Percentiles rank a stretch among this genome's conserved stretches.
These are phyloP conservation scores for Drosophila repleta DNA, from an alignment of 1,140 invertebrate genomes.

Conservation along the genomic window DNA sequence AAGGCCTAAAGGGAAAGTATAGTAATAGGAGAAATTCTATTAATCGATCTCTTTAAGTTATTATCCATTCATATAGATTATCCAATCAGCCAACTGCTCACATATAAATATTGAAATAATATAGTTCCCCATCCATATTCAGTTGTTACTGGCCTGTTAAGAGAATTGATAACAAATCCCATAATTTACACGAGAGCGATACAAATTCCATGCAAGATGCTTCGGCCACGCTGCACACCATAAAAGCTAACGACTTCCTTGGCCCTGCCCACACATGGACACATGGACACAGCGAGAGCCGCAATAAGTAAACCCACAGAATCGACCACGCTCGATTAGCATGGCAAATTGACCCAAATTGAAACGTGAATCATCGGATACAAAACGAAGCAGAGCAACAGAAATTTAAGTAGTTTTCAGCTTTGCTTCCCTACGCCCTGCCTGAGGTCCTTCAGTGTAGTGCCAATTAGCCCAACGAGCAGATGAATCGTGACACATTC, in stretches of 20 bases:
- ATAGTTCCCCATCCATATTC: background rate
- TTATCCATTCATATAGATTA: too few species aligned
- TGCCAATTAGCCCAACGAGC: slow-evolving; percentile 59
- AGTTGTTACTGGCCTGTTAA: background rate
- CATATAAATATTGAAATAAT: background rate
- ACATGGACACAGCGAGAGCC: too few species aligned
- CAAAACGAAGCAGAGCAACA: background rate
- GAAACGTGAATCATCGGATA: slow-evolving; percentile 23
- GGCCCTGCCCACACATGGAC: background rate
- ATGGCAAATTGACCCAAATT: slow-evolving; percentile 44
- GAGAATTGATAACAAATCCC: too few species aligned
- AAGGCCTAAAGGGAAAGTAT: too few species aligned
- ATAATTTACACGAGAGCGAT: background rate
- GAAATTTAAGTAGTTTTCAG: slow-evolving; percentile 13
- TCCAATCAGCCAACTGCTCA: too few species aligned
- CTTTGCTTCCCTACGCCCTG: slow-evolving; percentile 1
- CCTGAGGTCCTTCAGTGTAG: slow-evolving; percentile 14
- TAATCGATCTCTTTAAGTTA: too few species aligned
- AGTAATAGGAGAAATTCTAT: too few species aligned
- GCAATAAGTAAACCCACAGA: slow-evolving; percentile 6
- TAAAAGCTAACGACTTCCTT: slow-evolving; percentile 4
- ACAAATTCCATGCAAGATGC: background rate
- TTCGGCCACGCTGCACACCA: background rate
- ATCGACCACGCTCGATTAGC: slow-evolving; percentile 11
- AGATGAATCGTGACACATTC: slow-evolving; percentile 46